Evolutionary conservation across 2,797 vertebrate species (phyloP).

Genomic region (Pempheris klunzingeri): DNA sequence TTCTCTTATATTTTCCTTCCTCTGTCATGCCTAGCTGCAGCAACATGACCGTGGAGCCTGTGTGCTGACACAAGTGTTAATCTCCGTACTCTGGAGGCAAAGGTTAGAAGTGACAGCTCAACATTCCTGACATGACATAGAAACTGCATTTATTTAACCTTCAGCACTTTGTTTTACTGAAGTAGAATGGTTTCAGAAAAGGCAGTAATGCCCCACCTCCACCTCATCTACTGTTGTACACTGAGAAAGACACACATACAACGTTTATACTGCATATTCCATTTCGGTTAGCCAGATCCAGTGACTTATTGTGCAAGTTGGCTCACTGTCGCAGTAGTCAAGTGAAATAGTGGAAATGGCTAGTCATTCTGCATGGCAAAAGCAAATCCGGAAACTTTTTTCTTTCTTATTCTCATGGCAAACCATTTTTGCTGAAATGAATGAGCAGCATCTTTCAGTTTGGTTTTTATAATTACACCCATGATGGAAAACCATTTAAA

Average conservation of each 20-base stretch:
- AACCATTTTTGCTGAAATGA: no score
- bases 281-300: no score
- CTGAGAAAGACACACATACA: background rate
- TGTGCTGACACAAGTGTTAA: constrained; percentile 37
- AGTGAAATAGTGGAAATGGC: no score
- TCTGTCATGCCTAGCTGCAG: constrained; percentile 14
- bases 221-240: background rate
- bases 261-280: no score
- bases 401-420: no score
- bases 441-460: no score
- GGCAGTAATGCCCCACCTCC: background rate
- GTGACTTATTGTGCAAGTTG: no score
- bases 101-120: constrained; percentile 34
- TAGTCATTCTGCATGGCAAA: no score
- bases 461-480: no score
- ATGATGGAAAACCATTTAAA: no score
- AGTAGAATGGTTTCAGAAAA: constrained; percentile 3
- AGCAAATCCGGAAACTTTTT: no score
- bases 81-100: constrained; percentile 27
- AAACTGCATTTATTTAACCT: constrained; percentile 49
- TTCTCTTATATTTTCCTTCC: constrained; percentile 18
- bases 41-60: constrained; percentile 9
- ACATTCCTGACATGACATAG: constrained; percentile 26
- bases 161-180: constrained; percentile 20
- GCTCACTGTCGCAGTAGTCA: no score